Base-by-base conservation (phyloP, 2,113 vertebrate species). In the Maccullochella peelii region DNA sequence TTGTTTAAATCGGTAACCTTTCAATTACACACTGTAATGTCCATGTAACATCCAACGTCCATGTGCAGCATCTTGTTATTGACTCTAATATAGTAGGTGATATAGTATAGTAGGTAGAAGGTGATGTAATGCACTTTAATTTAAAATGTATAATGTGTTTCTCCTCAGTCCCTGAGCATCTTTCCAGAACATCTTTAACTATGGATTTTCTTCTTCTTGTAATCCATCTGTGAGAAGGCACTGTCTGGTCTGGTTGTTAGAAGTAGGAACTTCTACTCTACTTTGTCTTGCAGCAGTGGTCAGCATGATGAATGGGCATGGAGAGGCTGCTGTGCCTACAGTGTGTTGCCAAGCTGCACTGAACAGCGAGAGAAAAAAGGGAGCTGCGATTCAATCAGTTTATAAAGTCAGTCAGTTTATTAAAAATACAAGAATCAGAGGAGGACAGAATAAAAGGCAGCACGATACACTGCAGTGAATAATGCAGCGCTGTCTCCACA, bases 401-500 rank as follows among this genome's bases (percentile, higher is more conserved):
- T 38, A 38, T 65, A 30, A 7, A 12, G 21, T 23, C 4, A n/a
- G 21, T 59, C 23, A 16, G 23, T 15, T 42, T 12, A 40, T 40
- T 40, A 30, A 2, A 67, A 25, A 16, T 25, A 2, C 5, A 66
- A 30, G 5, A 27, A 21, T 30, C 25, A 16, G 27, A 54, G 30
- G 8, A 16, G 33, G 30, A 16, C 42, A 27, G 40, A 49, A 59
- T 25, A 4, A 55, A 44, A 12, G 25, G 12, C 9, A 57, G 11
- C n/a, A 20, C 18, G 7, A 47, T 18, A 2, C 12, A 8, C 49
- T 44, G 69, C 58, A 54, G 58, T 63, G 49, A 55, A 55, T n/a
- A 42, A 65, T 47, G 42, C 21, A 38, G 59, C 78, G 36, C 8
- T 47, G 59, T 59, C 25, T 65, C 54, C 38, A 58, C 63, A 66